Conservation (phyloP, 1,140 invertebrate genomes). For the Drosophila bipectinata region DNA sequence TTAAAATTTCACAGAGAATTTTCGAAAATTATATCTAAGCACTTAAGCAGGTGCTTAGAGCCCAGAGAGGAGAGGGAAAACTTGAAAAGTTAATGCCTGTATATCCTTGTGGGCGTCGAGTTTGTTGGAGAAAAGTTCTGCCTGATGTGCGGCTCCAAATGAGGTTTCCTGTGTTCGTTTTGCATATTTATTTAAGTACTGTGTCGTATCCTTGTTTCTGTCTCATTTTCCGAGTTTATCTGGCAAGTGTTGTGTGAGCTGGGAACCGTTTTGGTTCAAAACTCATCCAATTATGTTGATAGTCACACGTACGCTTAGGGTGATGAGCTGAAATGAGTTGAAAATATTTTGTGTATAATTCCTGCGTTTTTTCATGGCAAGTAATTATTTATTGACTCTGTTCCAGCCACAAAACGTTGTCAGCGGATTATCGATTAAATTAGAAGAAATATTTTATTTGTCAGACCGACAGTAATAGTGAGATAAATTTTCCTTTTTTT, state of each 20-base stretch:
- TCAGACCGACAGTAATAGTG: not conserved
- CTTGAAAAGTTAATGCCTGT: constrained; percentile 21
- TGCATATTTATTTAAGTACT: constrained; percentile 14
- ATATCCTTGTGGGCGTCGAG: not conserved
- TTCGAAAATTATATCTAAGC: constrained; percentile 41
- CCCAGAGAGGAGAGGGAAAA: constrained; percentile 1
- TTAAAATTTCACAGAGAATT: constrained; percentile 38
- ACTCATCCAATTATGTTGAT: constrained; percentile 33
- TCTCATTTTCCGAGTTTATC: not conserved
- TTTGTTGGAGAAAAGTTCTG: constrained; percentile 21
- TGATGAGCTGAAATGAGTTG: not conserved
- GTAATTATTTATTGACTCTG: not conserved
- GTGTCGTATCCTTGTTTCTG: constrained; percentile 8
- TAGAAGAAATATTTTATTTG: not conserved
- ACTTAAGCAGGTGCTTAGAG: constrained; percentile 46
- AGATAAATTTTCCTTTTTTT: too few relatives aligned
- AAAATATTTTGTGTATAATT: constrained; percentile 7
- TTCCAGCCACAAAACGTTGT: not conserved
- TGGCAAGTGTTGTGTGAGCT: constrained; percentile 1
- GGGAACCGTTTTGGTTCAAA: constrained; percentile 19
- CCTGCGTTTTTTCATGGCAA: not conserved
- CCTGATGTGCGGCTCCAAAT: constrained; percentile 3
- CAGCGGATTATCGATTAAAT: not conserved
- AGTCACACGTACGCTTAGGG: not conserved
- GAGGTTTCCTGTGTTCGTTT: constrained; percentile 11